These are phyloP conservation scores for Oreochromis grahami DNA, from an alignment of 2,797 vertebrate species.

Conservation along the genomic window DNA sequence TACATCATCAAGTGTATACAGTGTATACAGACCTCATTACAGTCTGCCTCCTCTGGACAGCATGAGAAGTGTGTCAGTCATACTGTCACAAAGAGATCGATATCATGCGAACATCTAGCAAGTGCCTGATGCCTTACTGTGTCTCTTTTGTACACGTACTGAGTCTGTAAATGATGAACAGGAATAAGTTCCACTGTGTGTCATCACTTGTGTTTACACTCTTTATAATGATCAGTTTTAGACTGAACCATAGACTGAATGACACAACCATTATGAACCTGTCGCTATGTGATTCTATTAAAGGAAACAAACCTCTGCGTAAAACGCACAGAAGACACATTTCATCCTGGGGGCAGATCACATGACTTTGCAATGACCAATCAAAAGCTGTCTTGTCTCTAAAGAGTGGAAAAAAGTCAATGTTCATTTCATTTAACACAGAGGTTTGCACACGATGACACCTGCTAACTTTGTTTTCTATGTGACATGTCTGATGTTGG, in stretches of 20 bases:
- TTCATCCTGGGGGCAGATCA: not conserved
- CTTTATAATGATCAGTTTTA: fast-evolving
- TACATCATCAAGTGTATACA: fast-evolving
- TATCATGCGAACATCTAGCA: fast-evolving
- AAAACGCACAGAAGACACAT: not conserved
- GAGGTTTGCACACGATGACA: not conserved
- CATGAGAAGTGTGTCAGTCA: not conserved
- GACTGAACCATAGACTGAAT: too few relatives aligned
- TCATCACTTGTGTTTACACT: fast-evolving
- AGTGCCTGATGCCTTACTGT: fast-evolving
- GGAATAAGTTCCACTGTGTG: fast-evolving
- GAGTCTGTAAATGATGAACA: not conserved
- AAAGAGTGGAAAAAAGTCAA: not conserved
- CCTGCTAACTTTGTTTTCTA: not conserved
- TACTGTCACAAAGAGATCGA: not conserved
- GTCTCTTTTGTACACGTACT: not conserved
- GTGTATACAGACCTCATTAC: not conserved
- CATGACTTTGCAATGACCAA: not conserved
- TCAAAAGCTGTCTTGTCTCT: not conserved
- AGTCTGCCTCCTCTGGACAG: fast-evolving
- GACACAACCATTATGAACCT: not conserved
- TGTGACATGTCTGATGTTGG: not conserved
- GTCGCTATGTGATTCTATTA: not conserved
- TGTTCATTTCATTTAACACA: not conserved
- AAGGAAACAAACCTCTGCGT: not conserved